Conservation (phyloP, 2,888 invertebrate species). For the Idaea straminata region DNA sequence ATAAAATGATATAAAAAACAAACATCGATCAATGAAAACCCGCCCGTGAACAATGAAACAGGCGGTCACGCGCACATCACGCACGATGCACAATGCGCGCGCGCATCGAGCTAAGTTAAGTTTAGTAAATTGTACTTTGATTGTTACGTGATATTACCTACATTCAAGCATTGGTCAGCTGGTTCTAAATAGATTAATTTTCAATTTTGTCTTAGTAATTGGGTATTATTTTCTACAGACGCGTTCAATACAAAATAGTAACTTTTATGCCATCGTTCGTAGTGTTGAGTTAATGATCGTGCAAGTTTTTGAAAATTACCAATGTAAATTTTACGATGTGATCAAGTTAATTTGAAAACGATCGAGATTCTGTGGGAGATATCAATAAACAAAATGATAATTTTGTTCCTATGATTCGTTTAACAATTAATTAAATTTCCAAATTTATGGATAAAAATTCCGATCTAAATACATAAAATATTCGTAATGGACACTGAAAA, state of each 20-base stretch:
- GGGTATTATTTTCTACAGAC: background rate
- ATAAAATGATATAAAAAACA: background rate
- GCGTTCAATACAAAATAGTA: background rate
- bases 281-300: background rate
- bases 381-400: background rate
- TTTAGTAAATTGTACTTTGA: constrained; percentile 54
- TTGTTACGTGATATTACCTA: constrained; percentile 48
- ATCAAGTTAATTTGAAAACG: too few relatives aligned
- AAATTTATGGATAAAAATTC: background rate
- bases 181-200: background rate
- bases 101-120: constrained; percentile 61
- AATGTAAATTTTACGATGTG: background rate
- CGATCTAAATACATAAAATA: constrained; percentile 24
- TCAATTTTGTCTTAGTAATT: constrained; percentile 3
- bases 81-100: constrained; percentile 64
- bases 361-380: background rate
- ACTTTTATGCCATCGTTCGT: background rate
- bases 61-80: constrained; percentile 57
- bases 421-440: background rate
- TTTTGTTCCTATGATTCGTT: background rate
- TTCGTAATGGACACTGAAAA: constrained; percentile 35
- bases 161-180: background rate
- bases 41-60: constrained; percentile 26
- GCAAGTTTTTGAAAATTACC: constrained; percentile 10
- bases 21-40: constrained; percentile 6